Conservation (phyloP, 53 echinoderm and acorn worm species). For the Mesocentrotus franciscanus region DNA sequence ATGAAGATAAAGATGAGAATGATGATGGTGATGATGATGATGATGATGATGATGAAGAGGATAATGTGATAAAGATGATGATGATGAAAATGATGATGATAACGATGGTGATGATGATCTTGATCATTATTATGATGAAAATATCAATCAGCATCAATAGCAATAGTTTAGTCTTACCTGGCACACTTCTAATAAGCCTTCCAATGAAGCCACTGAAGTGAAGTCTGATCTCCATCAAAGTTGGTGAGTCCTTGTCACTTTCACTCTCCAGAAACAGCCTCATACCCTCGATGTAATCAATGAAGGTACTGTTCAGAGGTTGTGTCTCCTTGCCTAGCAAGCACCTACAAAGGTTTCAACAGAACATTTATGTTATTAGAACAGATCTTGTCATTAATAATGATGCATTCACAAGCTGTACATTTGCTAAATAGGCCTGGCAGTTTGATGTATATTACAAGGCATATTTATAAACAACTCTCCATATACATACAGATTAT, state of each 20-base stretch:
- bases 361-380: not conserved
- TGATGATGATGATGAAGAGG: no score
- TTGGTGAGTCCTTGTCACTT: conserved; percentile 97
- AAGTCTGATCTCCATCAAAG: conserved; percentile 93
- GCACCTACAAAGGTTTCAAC: not conserved
- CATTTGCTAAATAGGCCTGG: no score
- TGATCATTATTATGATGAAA: not conserved
- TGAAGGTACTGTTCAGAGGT: conserved; percentile 76
- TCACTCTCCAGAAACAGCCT: conserved; percentile 92
- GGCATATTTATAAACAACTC: no score
- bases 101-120: no score
- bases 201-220: conserved; percentile 95
- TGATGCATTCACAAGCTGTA: no score
- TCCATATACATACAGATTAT: no score
- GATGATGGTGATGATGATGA: not conserved
- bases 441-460: no score
- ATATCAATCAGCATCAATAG: not conserved
- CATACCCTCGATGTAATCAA: conserved; percentile 95
- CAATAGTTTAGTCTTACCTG: conserved; percentile 72
- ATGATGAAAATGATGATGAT: not conserved
- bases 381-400: not conserved
- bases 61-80: not conserved
- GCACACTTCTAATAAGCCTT: conserved; percentile 89
- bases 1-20: not conserved
- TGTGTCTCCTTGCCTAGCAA: conserved; percentile 84